These are phyloP conservation scores for Maniola hyperantus DNA, from an alignment of 2,888 invertebrate species.

Conservation along the genomic window DNA sequence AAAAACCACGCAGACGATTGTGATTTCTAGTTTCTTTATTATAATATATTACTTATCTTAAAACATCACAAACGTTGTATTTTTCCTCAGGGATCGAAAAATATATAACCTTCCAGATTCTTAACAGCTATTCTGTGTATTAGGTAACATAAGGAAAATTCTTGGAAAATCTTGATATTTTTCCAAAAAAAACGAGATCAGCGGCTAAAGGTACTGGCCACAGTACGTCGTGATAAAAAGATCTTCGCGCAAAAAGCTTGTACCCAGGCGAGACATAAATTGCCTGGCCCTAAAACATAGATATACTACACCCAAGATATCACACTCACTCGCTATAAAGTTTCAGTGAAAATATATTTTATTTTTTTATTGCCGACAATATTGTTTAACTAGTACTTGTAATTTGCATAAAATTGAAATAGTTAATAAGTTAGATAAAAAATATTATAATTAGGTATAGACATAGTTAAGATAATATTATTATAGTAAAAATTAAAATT, in stretches of 20 bases:
- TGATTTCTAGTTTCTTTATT: too few relatives aligned
- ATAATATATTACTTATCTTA: too few relatives aligned
- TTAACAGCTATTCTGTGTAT: constrained; percentile 7
- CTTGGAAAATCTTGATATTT: constrained; percentile 10
- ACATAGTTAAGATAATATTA: too few relatives aligned
- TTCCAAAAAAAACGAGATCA: constrained; percentile 20
- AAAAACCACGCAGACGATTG: too few relatives aligned
- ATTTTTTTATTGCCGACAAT: too few relatives aligned
- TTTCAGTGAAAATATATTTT: too few relatives aligned
- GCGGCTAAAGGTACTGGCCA: constrained; percentile 8
- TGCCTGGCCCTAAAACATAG: constrained; percentile 12
- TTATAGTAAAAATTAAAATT: too few relatives aligned
- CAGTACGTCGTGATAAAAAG: constrained; percentile 23
- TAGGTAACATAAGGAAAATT: constrained; percentile 5
- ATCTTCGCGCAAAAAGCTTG: constrained; percentile 20
- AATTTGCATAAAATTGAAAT: too few relatives aligned
- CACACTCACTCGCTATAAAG: too few relatives aligned
- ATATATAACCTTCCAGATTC: not conserved
- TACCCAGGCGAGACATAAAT: constrained; percentile 23
- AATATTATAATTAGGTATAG: too few relatives aligned
- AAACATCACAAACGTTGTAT: not conserved
- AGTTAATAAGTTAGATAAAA: too few relatives aligned
- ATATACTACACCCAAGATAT: not conserved
- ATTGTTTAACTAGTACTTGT: too few relatives aligned
- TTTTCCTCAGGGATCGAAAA: not conserved